Percentiles rank a stretch among this genome's conserved stretches.
These are phyloP conservation scores for Drosophila maculinotata DNA, from an alignment of 2,888 invertebrate species.

Conservation along the genomic window DNA sequence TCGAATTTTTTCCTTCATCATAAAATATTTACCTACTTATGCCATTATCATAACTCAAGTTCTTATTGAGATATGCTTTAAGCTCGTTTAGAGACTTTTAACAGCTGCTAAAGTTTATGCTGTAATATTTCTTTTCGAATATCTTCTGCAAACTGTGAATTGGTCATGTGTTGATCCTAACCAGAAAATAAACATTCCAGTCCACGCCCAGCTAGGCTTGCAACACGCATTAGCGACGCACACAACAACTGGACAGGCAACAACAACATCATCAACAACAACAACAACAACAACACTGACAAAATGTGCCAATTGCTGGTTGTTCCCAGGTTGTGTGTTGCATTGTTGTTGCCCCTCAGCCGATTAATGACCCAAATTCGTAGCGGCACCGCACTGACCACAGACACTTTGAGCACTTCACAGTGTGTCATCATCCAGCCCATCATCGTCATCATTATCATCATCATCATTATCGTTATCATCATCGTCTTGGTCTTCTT, in stretches of 20 bases:
- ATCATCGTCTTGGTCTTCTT: conserved; percentile 11
- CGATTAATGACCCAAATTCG: conserved; percentile 76
- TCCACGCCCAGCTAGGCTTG: conserved; percentile 39
- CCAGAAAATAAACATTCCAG: conserved; percentile 1
- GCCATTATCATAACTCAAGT: not conserved
- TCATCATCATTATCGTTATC: conserved; percentile 28
- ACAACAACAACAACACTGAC: conserved; percentile 10
- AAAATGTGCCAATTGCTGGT: conserved; percentile 57
- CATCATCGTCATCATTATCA: conserved; percentile 29
- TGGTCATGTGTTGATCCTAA: conserved; percentile 14
- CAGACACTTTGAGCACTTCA: conserved; percentile 57
- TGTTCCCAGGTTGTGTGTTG: conserved; percentile 30
- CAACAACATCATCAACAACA: conserved; percentile 23
- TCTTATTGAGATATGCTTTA: not conserved
- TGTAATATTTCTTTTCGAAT: conserved; percentile 9
- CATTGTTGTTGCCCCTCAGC: conserved; percentile 43
- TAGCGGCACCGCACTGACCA: conserved; percentile 67
- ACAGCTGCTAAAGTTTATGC: conserved; percentile 4
- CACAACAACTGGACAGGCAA: conserved; percentile 30
- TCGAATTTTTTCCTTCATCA: too few relatives aligned
- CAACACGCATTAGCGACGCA: too few relatives aligned
- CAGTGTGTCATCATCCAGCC: conserved; percentile 45
- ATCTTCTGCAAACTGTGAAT: conserved; percentile 2
- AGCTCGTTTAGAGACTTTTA: not conserved
- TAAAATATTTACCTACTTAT: too few relatives aligned